Evolutionary conservation across 1,140 invertebrate species (phyloP).

Genomic region (Paracyclopina nana): DNA sequence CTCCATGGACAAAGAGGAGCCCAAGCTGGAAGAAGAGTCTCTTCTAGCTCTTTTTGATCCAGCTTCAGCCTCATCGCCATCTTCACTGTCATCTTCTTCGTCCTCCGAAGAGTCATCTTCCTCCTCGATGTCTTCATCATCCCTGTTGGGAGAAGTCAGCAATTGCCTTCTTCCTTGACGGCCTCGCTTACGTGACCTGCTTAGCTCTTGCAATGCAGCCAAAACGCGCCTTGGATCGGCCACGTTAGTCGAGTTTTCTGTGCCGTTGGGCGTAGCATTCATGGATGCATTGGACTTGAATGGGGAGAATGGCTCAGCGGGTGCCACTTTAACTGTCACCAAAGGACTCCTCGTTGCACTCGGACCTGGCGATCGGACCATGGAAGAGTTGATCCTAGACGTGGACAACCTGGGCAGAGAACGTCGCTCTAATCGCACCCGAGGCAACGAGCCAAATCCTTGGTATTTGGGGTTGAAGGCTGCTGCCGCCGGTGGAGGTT

Average conservation of each 20-base stretch:
- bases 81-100: not conserved
- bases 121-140: not conserved
- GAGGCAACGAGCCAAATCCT: not conserved
- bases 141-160: not conserved
- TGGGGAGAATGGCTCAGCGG: not conserved
- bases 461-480: not conserved
- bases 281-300: not conserved
- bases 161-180: not conserved
- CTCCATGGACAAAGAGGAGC: slow-evolving; percentile 13
- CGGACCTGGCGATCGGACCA: not conserved
- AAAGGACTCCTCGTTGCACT: not conserved
- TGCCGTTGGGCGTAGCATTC: not conserved
- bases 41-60: slow-evolving; percentile 6
- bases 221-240: no score
- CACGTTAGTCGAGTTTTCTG: not conserved
- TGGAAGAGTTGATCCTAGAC: not conserved
- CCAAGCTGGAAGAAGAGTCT: slow-evolving; percentile 3
- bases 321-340: not conserved
- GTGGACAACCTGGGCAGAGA: not conserved
- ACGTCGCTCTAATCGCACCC: not conserved
- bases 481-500: no score
- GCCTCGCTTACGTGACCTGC: not conserved
- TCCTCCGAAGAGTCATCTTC: not conserved
- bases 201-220: not conserved
- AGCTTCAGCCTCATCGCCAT: not conserved